A percentile compares a stretch with the other conserved stretches of the same genome.
phyloP scores from a whole-genome alignment of 2,113 vertebrate species.

The Chaetura pelagica region DNA sequence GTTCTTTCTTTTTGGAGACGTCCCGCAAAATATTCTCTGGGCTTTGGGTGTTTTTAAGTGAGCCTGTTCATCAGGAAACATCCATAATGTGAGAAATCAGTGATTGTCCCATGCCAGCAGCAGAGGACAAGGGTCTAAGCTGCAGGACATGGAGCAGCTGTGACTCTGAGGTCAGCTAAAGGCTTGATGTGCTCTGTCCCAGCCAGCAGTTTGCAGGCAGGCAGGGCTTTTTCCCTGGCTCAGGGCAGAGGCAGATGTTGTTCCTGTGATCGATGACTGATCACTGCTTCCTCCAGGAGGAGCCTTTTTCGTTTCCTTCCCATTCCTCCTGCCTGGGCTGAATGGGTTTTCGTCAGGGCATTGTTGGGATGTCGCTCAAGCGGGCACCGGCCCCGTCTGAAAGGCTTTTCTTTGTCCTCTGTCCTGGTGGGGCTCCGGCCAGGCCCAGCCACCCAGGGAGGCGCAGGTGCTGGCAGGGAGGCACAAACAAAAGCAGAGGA shows the following conservation, averaged over 20 bases:
- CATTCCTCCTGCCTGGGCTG: not conserved
- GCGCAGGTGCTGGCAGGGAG: conserved; percentile 34
- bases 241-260: conserved; percentile 25
- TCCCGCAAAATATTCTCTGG: not conserved
- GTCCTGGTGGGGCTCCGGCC: conserved; percentile 15
- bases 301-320: conserved; percentile 11
- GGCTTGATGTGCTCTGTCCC: not conserved
- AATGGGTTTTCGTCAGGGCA: not conserved
- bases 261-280: conserved; percentile 1
- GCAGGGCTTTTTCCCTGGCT: not conserved
- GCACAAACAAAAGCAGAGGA: conserved; percentile 5
- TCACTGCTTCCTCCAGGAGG: not conserved
- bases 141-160: not conserved
- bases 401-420: conserved; percentile 33
- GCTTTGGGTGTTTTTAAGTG: not conserved
- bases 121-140: not conserved
- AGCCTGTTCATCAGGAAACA: not conserved
- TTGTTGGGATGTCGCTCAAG: conserved; percentile 35
- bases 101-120: not conserved
- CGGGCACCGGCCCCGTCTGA: not conserved
- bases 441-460: conserved; percentile 49
- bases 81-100: not conserved
- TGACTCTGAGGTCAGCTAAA: not conserved
- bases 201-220: not conserved
- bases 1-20: not conserved